These are phyloP conservation scores for Calosoma granatense DNA, from an alignment of 1,140 invertebrate species.

Conservation along the genomic window DNA sequence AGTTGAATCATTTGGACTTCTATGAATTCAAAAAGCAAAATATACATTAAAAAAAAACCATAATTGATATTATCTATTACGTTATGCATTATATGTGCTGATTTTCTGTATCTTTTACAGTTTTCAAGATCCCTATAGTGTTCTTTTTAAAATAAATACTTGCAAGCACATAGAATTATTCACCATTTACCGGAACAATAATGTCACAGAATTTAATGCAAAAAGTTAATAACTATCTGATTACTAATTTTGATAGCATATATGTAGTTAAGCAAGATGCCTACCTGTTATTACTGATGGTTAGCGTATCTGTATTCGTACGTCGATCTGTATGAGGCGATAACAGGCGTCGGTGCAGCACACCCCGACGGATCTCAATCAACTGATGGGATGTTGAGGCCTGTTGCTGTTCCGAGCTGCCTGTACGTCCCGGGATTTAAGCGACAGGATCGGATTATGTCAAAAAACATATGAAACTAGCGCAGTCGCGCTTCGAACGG, in stretches of 20 bases:
- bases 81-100: too few species aligned
- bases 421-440: neutral
- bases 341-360: neutral
- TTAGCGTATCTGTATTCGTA: neutral
- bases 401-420: neutral
- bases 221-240: neutral
- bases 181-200: too few species aligned
- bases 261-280: neutral
- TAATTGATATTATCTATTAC: too few species aligned
- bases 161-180: too few species aligned
- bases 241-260: neutral
- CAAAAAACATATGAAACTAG: too few species aligned
- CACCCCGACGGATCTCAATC: neutral
- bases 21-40: too few species aligned
- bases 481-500: too few species aligned
- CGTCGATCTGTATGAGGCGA: neutral
- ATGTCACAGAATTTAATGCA: neutral
- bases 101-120: too few species aligned
- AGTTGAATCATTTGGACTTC: too few species aligned
- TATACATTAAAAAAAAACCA: too few species aligned
- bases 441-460: neutral
- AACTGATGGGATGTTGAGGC: neutral
- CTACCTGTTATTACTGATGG: neutral
- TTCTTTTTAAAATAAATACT: too few species aligned
- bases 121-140: too few species aligned